Evolutionary conservation across 2,113 vertebrate species (phyloP), one percentile per base, ranked within the genome.

Genomic region (Microtus montanus): DNA sequence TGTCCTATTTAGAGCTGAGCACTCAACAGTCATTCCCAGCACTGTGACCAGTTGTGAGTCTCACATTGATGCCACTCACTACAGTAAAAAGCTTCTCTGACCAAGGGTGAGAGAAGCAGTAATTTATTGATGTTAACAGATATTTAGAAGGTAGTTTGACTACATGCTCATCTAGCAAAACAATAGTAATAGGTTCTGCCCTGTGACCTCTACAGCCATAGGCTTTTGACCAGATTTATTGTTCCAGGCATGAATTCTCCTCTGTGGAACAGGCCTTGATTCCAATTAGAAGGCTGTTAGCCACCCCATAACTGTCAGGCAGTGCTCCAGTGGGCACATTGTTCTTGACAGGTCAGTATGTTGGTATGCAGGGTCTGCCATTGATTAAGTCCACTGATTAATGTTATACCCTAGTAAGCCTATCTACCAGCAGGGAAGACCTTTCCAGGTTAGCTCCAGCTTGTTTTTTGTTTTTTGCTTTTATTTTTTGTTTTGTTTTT

Each of bases 231-330:
- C n/a, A 63, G 80, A 63, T 63, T 82, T 61, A 58, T 63, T 83
- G n/a, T 63, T 10, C 80, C 54, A 41, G 80, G 61, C n/a, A 63
- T 83, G 58, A 41, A 63, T 63, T 83, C 80, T 83, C 38, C 63
- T n/a, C 80, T 63, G 58, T 83, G 58, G 80, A 83, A 63, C 80
- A 83, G 58, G 20, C 58, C 22, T 83, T 83, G 58, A 83, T 83
- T 83, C 80, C n/a, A 83, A 41, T 83, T 41, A 83, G 80, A 83
- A 83, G 80, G 22, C 80, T 28, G 80, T 83, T 83, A 63, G 80
- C n/a, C 24, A 83, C 80, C 61, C 24, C 24, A 17, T 83, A 83
- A 83, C 80, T 83, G 80, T 63, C 80, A 83, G 58, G 41, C 13
- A 47, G 24, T 63, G 71, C n/a, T 41, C 38, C 58, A 41, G 58